Evolutionary conservation across 2,113 vertebrate species (phyloP).

Genomic region (Ammodytes dubius): DNA sequence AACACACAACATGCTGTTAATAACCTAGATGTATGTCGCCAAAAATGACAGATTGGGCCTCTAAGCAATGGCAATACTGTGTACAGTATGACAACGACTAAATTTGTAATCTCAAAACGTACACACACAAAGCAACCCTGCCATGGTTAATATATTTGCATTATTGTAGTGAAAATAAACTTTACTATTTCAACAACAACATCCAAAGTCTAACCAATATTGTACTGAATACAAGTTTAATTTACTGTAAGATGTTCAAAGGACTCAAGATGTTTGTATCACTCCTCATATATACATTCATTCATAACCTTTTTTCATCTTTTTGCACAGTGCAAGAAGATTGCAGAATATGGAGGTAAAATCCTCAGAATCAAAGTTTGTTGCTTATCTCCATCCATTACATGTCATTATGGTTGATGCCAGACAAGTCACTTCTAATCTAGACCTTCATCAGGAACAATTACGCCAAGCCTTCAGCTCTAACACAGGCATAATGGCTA

Average conservation of each 20-base stretch:
- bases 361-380: background rate
- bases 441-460: conserved; percentile 34
- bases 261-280: background rate
- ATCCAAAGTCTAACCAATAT: background rate
- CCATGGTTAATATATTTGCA: background rate
- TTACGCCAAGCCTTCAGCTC: conserved; percentile 9
- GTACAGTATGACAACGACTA: background rate
- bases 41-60: background rate
- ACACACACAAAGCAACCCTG: background rate
- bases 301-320: background rate
- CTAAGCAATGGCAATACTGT: background rate
- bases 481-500: conserved; percentile 18
- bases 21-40: background rate
- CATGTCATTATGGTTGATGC: background rate
- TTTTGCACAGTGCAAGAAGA: background rate
- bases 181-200: background rate
- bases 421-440: conserved; percentile 24
- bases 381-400: conserved; percentile 5
- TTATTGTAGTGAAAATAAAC: background rate
- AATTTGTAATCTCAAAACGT: background rate
- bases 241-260: background rate
- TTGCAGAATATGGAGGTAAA: background rate
- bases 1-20: background rate
- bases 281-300: background rate
- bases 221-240: background rate